Evolutionary conservation across 2,797 vertebrate genomes (phyloP), one percentile per base, ranked within the genome.

Genomic region (Staurois parvus): DNA sequence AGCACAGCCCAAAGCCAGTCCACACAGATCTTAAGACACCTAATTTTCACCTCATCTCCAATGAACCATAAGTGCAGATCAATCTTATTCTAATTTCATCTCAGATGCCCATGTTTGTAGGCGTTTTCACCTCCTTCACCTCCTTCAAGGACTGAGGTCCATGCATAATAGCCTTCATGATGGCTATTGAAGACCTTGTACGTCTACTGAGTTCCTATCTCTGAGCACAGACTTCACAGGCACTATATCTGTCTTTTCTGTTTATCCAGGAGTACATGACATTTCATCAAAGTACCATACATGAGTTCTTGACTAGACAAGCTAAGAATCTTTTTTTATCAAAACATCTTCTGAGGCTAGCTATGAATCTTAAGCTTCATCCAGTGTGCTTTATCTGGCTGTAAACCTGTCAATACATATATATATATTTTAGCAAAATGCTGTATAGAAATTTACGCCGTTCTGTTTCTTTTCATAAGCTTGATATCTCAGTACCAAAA

Each of bases 331-430:
- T n/a, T 70, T 62, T 40, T 52, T 56, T 21, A 69, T 69, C 52
- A 56, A 70, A 40, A 2, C 48, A 45, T 34, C 68, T 67, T 48
- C 21, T 24, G 37, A 68, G 34, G 7, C 64, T 32, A 10, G 3
- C n/a, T 30, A 78, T 32, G 32, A 73, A 66, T 72, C 13, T 32
- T 28, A 72, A 64, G 12, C 26, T 24, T 73, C 24, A 79, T 48
- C 34, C 70, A 17, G 15, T 7, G 7, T 13, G 2, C 64, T 79
- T 77, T 84, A 77, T 77, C 2, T 73, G 37, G n/a, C 42, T 67
- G 12, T 73, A 84, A 84, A 84, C 62, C 37, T 79, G 52, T 62
- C 76, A 79, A 5, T 13, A 29, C 42, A n/a, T 0, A 24, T 59
- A 59, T 5, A 40, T 76, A 68, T 84, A 70, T 76, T 26, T 79